Evolutionary conservation across 2,797 vertebrate genomes (phyloP), one percentile per base, ranked within the genome.

Genomic region (Octomys mimax): DNA sequence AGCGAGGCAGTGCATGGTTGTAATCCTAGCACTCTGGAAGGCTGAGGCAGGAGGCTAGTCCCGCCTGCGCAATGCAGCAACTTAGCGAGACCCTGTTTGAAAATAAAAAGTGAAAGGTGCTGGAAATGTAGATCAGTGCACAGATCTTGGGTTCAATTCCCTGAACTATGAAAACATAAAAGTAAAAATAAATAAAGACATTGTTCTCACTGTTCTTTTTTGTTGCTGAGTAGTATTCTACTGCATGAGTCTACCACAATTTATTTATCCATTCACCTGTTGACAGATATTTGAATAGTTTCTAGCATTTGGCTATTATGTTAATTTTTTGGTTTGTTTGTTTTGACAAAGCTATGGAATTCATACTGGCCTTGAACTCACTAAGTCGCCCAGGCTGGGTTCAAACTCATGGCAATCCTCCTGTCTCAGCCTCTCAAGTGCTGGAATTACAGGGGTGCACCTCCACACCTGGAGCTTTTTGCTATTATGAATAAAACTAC

Each of bases 251-350:
- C 33, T 36, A 36, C 22, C 31, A 83, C 52, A 39, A 36, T 57
- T 62, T 82, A 21, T 94, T 75, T 90, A 89, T 52, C 49, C 46
- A 6, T 42, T 46, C 39, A 68, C 16, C 46, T 36, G 18, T 31
- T 82, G 54, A 81, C 13, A 52, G 52, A 4, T 66, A 84, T 84
- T 91, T 85, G 24, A 92, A 77, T 62, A 87, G 26, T 85, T 87
- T 90, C n/a, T 77, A 78, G 73, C 9, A 71, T 92, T 87, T 87
- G 77, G 33, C 12, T 90, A 26, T 78, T 75, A 39, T 57, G 10
- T 28, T 75, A 75, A 75, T 75, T 28, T 46, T 46, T 77, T 77
- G 73, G 73, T 77, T 49, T 31, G 22, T 73, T 42, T 73, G 13
- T 31, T 77, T 77, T 77, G 42, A 49, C 24, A 46, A 77, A 77